Conservation (phyloP, 2,888 invertebrate genomes). For the Andrena minutula region DNA sequence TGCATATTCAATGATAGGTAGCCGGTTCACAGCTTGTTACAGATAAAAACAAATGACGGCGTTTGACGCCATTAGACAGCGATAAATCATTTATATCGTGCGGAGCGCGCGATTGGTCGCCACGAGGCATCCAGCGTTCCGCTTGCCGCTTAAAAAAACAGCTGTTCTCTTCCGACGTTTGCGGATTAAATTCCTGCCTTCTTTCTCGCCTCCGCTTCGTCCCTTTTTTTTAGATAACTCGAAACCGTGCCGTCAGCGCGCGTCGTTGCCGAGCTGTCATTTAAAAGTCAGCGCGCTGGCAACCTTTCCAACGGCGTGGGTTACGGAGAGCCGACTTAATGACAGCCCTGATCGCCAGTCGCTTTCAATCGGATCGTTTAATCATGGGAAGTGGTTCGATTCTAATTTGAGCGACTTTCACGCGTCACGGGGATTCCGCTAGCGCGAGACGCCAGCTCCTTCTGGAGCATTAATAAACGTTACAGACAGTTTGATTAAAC, state of each 20-base stretch:
- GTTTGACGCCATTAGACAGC: neutral
- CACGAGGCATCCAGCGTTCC: neutral
- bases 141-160: conserved; percentile 14
- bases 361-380: conserved; percentile 61
- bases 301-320: neutral
- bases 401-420: conserved; percentile 56
- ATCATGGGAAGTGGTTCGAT: conserved; percentile 66
- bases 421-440: conserved; percentile 9
- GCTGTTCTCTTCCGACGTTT: neutral
- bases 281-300: conserved; percentile 12
- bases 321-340: conserved; percentile 45
- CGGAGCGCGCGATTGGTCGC: neutral
- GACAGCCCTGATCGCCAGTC: conserved; percentile 54
- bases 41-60: conserved; percentile 10
- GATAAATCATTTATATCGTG: conserved; percentile 14
- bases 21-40: neutral
- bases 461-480: conserved; percentile 9
- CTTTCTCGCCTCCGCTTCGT: neutral
- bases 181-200: neutral
- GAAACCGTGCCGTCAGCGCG: neutral
- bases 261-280: neutral
- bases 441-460: conserved; percentile 1
- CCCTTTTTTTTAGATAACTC: neutral
- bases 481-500: conserved; percentile 21
- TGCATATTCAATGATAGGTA: conserved; percentile 56